A percentile compares a stretch with the other conserved stretches of the same genome.
These are phyloP conservation scores for Ariopsis seemanni DNA, from an alignment of 2,113 vertebrate genomes.

Conservation along the genomic window DNA sequence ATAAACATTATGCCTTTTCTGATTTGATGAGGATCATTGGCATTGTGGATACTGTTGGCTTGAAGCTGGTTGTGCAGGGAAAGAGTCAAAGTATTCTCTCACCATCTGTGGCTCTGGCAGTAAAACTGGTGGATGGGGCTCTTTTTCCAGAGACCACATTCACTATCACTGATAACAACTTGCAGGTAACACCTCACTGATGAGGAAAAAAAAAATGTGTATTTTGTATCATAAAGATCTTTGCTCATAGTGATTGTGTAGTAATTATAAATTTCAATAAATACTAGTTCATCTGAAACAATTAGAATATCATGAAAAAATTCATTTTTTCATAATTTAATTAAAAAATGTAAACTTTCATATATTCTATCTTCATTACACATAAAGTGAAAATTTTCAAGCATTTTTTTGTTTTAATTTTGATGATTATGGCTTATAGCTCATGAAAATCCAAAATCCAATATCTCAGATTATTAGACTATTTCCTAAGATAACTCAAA, in stretches of 20 bases:
- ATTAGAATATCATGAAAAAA: no score
- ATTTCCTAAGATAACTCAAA: no score
- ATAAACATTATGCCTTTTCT: not conserved
- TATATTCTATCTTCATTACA: no score
- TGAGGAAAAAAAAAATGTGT: not conserved
- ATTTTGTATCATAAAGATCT: not conserved
- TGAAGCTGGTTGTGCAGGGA: slow-evolving; percentile 79
- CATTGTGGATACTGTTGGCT: slow-evolving; percentile 85
- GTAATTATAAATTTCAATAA: not conserved
- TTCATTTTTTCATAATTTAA: no score
- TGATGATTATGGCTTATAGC: no score
- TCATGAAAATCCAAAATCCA: no score
- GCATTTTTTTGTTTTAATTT: no score
- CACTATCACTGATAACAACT: slow-evolving; percentile 71
- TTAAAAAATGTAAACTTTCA: no score
- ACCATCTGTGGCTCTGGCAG: slow-evolving; percentile 81
- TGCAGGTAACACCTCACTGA: slow-evolving; percentile 75
- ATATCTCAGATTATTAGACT: no score
- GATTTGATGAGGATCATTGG: slow-evolving; percentile 78
- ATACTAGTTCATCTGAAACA: not conserved
- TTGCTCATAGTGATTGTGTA: not conserved
- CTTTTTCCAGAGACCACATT: slow-evolving; percentile 79
- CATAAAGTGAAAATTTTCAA: no score
- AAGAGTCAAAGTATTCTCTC: slow-evolving; percentile 71
- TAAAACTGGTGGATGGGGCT: slow-evolving; percentile 73